These are phyloP conservation scores for Cremastinae sp. DNA, from an alignment of 2,888 invertebrate genomes.

Conservation along the genomic window DNA sequence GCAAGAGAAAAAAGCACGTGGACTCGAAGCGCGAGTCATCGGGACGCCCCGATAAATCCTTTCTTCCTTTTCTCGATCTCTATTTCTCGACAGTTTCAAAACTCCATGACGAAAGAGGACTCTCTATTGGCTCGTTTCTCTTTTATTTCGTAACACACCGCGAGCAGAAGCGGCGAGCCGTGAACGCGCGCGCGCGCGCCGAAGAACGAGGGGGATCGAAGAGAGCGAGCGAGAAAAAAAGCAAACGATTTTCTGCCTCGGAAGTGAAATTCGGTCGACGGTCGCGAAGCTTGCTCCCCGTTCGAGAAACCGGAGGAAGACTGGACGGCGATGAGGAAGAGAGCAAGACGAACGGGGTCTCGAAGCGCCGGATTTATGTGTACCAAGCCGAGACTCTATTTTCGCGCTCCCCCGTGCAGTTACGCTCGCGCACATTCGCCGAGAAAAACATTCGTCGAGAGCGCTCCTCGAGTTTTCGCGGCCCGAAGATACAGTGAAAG, in stretches of 20 bases:
- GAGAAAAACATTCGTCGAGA: slow-evolving; percentile 29
- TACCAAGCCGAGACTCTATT: slow-evolving; percentile 54
- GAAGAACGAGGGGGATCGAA: background rate
- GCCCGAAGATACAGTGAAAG: background rate
- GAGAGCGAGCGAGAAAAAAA: background rate
- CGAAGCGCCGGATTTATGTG: slow-evolving; percentile 18
- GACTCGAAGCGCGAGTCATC: too few relatives aligned
- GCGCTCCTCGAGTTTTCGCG: background rate
- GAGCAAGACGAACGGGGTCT: slow-evolving; percentile 36
- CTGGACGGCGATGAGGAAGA: slow-evolving; percentile 34
- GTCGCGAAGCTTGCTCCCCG: slow-evolving; percentile 30
- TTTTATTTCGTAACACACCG: background rate
- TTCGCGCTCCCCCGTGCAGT: slow-evolving; percentile 59
- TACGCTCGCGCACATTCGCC: slow-evolving; percentile 36
- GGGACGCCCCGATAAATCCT: background rate
- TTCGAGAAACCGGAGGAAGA: slow-evolving; percentile 33
- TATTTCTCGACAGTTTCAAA: slow-evolving; percentile 10
- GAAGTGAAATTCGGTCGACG: background rate
- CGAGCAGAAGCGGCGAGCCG: too few relatives aligned
- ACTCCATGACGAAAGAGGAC: background rate
- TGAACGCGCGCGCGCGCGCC: too few relatives aligned
- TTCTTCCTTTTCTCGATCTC: background rate
- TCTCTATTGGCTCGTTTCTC: slow-evolving; percentile 13
- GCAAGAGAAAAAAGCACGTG: too few relatives aligned
- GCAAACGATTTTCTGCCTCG: background rate